phyloP scores from a whole-genome alignment of 2,113 vertebrate genomes.

The Sus scrofa region T2T-Sscrofa CM000824.6:181699501-181700000 shows the following conservation, averaged over 20 bases:
- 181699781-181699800: neutral
- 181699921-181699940: neutral
- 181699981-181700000: too few species aligned
- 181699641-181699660: neutral
- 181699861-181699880: too few species aligned
- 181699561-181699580: neutral
- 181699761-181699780: neutral
- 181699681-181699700: neutral
- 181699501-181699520: neutral
- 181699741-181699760: neutral
- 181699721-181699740: neutral
- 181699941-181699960: neutral
- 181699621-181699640: neutral
- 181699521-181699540: neutral
- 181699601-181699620: neutral
- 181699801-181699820: neutral
- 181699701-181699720: neutral
- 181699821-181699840: too few species aligned
- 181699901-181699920: neutral
- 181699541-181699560: neutral
- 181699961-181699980: neutral
- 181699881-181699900: too few species aligned
- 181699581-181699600: neutral
- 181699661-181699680: neutral
- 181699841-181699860: too few species aligned